Evolutionary conservation across 2,113 vertebrate genomes (phyloP).

Genomic region (Ia io): DNA sequence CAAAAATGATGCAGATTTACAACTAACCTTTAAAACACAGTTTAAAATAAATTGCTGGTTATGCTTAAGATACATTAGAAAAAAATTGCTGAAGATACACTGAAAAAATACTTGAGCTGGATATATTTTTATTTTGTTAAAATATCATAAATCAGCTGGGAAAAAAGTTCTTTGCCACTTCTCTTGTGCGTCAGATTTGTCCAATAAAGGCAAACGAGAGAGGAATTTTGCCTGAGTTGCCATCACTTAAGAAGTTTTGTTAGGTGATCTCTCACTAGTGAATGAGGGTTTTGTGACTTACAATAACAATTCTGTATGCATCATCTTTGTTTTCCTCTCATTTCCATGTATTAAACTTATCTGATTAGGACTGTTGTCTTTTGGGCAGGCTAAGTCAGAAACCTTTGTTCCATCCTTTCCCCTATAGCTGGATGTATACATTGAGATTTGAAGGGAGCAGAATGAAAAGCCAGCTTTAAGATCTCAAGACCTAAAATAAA

Average conservation of each 20-base stretch:
- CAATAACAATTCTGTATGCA: too few relatives aligned
- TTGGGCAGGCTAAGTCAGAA: fast-evolving
- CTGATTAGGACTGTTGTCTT: too few relatives aligned
- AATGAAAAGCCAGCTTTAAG: background rate
- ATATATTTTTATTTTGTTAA: background rate
- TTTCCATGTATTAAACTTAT: background rate
- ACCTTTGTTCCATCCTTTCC: background rate
- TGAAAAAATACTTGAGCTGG: background rate
- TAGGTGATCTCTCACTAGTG: background rate
- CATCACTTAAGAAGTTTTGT: background rate
- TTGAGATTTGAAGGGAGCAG: background rate
- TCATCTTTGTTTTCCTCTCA: background rate
- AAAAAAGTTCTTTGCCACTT: background rate
- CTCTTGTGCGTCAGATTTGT: background rate
- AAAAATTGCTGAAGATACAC: background rate
- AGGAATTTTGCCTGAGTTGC: background rate
- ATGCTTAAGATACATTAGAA: background rate
- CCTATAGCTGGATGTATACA: background rate
- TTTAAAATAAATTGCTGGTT: background rate
- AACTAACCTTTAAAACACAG: background rate
- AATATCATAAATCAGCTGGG: background rate
- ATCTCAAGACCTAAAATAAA: background rate
- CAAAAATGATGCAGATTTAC: background rate
- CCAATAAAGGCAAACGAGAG: background rate
- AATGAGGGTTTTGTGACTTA: background rate